Percentiles rank a stretch among this genome's conserved stretches.
phyloP scores from a whole-genome alignment of 2,797 vertebrate genomes.

The Pristis pectinata region DNA sequence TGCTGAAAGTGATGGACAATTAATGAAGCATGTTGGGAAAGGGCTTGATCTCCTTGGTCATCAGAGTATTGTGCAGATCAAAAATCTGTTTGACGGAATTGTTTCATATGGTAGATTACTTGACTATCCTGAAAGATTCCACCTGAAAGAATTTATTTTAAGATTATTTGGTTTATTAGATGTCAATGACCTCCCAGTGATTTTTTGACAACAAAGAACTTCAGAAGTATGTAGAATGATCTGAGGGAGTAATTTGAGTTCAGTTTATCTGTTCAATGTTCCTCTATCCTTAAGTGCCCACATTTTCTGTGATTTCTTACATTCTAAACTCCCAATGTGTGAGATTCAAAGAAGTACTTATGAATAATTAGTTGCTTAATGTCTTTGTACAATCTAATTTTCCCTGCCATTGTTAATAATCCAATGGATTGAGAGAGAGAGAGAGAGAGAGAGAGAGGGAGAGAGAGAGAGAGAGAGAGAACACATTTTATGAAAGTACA shows the following conservation, averaged over 20 bases:
- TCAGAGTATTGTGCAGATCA: conserved; percentile 16
- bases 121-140: neutral
- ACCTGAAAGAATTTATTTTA: conserved; percentile 3
- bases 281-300: neutral
- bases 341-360: neutral
- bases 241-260: neutral
- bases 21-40: conserved; percentile 23
- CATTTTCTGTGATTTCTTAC: neutral
- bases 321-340: neutral
- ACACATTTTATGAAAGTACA: neutral
- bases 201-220: neutral
- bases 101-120: neutral
- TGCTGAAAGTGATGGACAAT: neutral
- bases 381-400: neutral
- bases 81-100: neutral
- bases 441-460: too few relatives aligned
- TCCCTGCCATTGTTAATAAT: neutral
- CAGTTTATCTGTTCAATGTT: neutral
- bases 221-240: neutral
- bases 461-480: neutral
- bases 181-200: neutral
- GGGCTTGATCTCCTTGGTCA: neutral
- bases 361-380: neutral
- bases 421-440: too few relatives aligned
- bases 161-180: neutral